Base-by-base conservation (phyloP, 2,797 vertebrate species). In the Botia almorhae region DNA sequence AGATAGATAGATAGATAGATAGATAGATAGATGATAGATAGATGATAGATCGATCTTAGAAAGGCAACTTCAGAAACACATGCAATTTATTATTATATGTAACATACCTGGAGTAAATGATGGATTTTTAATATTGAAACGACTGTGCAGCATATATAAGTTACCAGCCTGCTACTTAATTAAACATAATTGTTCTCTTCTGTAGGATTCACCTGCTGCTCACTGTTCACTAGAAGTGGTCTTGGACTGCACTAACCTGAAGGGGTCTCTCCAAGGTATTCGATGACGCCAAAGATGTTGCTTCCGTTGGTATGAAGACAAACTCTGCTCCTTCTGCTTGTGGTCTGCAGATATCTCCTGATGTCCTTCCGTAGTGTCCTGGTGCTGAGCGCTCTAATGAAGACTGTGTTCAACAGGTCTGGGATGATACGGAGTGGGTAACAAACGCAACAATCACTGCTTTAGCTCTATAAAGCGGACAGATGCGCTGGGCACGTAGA, bases 21-120 rank as follows among this genome's bases (percentile, higher is more conserved):
- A 33, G 3, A 33, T 33, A 33, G 3, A 33, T 33, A 33, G 3
- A 33, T 33, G 3, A 33, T 33, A 33, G 3, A 33, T 33, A 33
- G 3, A 33, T 33, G 3, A 33, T 33, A 33, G 48, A 14, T 51
- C 16, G 0, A 16, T 50, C 48, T 50, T 50, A 2, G 3, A 50
- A 50, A 50, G 13, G 11, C 12, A 46, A 46, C 43, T 46, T 46
- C 2, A 46, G 10, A 46, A 46, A 11, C 11, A 29, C 1, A 29
- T 14, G 11, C 48, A 51, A 51, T 13, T 51, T 16, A 55, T 7
- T 55, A 55, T 55, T n/a, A 17, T 55, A 55, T 0, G 51, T 67
- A 16, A 68, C 16, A 43, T 21, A 93, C 92, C 91, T 86, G 87
- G 60, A 65, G 67, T 85, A 76, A 43, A 82, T 19, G 81, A 85